Base-by-base conservation (phyloP, 2,797 vertebrate species). In the Uromys caudimaculatus region DNA sequence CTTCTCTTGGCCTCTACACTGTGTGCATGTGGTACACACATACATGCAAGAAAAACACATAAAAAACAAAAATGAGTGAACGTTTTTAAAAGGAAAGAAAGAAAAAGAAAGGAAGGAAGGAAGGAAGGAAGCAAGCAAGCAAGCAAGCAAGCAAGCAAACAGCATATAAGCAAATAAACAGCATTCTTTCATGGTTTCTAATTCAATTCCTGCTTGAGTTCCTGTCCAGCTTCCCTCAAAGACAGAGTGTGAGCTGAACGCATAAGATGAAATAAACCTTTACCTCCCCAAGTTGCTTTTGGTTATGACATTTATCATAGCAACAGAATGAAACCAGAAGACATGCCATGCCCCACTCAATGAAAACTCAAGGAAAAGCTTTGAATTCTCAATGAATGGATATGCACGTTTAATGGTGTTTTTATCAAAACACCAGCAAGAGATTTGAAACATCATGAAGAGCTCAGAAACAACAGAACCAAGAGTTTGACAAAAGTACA, bases 401-500 rank as follows among this genome's bases (percentile, higher is more conserved):
- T 89, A 79, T 7, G 77, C 8, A 81, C 10, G 41, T 38, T 38
- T 52, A 82, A 82, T 9, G 76, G n/a, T 7, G 27, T 73, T 93
- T 35, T 38, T 58, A 60, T 47, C 0, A 67, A 96, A 89, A 58
- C 19, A 67, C 12, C 27, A 81, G 35, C 6, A 93, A 94, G 23
- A 24, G 60, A 54, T 52, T 75, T 44, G 35, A 52, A 85, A 81
- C 11, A 23, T 21, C 78, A 81, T 90, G 50, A 75, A 52, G 47
- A 81, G n/a, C 41, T 56, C 35, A 67, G 27, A 95, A 75, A 67
- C 47, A 52, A 52, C 17, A 79, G 9, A 73, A 64, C 7, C 35
- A 92, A 64, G 29, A 50, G 79, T 89, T 38, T 92, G 73, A 92
- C 54, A 89, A 92, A 64, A 58, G n/a, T 79, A 56, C n/a, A 54